phyloP scores from a whole-genome alignment of 2,113 vertebrate species.

The Rhizomys pruinosus region DNA sequence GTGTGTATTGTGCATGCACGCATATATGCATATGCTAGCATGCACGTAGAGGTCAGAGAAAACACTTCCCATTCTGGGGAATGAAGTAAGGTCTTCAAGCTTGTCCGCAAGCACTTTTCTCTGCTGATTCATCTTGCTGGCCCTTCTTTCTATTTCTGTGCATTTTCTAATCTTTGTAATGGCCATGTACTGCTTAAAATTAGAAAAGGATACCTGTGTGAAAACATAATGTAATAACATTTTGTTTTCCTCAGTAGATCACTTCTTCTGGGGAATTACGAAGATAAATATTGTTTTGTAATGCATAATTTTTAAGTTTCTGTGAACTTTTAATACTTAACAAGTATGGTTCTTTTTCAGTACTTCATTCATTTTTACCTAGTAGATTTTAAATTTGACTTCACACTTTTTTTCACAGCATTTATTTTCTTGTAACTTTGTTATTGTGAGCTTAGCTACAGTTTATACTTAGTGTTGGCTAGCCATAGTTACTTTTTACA shows the following conservation, averaged over 20 bases:
- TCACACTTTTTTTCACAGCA: too few species aligned
- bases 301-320: not conserved
- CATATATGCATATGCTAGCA: too few species aligned
- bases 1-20: too few species aligned
- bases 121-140: not conserved
- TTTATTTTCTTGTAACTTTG: not conserved
- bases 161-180: not conserved
- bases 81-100: not conserved
- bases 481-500: not conserved
- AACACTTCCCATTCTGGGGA: not conserved
- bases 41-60: too few species aligned
- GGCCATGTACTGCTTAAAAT: not conserved
- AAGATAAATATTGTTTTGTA: not conserved
- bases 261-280: not conserved
- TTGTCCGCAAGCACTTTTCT: too few species aligned
- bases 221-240: not conserved
- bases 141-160: not conserved
- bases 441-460: not conserved
- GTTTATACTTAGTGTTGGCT: not conserved
- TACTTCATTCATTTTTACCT: too few species aligned
- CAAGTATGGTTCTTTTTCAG: not conserved
- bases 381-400: not conserved
- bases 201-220: not conserved
- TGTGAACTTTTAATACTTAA: not conserved
- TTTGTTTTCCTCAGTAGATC: not conserved